Conservation (phyloP, 2,888 invertebrate genomes). For the Clunio marinus region DNA sequence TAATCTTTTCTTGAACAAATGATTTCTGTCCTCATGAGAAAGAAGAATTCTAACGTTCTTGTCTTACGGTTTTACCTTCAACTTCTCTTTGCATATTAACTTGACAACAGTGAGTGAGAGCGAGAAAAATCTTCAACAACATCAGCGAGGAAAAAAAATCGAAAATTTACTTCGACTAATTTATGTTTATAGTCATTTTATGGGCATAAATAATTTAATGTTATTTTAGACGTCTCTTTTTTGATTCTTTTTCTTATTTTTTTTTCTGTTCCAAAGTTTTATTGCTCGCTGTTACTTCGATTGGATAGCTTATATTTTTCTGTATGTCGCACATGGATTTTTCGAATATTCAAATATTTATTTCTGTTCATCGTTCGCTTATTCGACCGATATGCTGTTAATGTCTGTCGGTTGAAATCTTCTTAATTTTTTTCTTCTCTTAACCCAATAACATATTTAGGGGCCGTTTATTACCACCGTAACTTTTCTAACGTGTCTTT, state of each 20-base stretch:
- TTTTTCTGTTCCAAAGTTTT: constrained; percentile 10
- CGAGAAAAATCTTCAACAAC: neutral
- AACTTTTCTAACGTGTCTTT: neutral
- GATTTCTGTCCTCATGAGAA: neutral
- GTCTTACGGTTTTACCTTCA: no score
- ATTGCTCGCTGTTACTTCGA: neutral
- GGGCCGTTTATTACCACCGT: no score
- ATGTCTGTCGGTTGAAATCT: neutral
- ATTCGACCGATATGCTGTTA: neutral
- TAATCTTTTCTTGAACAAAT: constrained; percentile 34
- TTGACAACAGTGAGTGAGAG: constrained; percentile 3
- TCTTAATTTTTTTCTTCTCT: neutral
- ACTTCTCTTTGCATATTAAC: neutral
- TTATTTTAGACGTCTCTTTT: constrained; percentile 29
- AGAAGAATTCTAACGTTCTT: neutral
- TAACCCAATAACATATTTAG: constrained; percentile 11
- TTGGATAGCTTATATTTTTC: neutral
- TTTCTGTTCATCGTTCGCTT: neutral
- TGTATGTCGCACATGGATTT: neutral
- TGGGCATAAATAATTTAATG: constrained; percentile 36
- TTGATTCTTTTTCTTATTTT: constrained; percentile 12
- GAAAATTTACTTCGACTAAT: constrained; percentile 34
- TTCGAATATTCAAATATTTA: constrained; percentile 2
- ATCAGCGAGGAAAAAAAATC: neutral
- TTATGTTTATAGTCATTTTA: constrained; percentile 35